Base-by-base conservation (phyloP, 2,113 vertebrate species). In the Osmerus eperlanus region DNA sequence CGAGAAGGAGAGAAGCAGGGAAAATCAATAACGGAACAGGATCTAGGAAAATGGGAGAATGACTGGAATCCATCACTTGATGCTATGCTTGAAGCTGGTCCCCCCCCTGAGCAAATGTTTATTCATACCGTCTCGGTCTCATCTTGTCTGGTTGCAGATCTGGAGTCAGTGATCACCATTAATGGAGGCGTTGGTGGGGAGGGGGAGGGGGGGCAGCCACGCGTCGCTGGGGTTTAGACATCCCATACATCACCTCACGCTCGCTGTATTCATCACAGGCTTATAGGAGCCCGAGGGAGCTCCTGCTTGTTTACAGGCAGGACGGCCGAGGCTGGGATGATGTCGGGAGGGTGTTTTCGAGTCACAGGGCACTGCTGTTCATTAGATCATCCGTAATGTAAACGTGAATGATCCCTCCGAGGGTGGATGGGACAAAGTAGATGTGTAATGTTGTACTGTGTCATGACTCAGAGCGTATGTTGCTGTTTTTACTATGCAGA, bases 121-220 rank as follows among this genome's bases (percentile, higher is more conserved):
- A 65, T 54, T 70, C n/a, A 68, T 82, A 77, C 76, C 66, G 65
- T 83, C 75, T 76, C 70, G 58, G 75, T 81, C 78, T 78, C 74
- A 84, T 82, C 81, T 79, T 2, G 11, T 72, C 68, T 13, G 19
- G 7, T 68, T 79, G 69, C 63, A 23, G 76, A 74, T 78, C 69
- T 68, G 74, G 70, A 82, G 41, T 77, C 29, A 70, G 70, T 68
- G 66, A 83, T 74, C 84, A 73, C 76, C 81, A 74, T 72, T 71
- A 54, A 78, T 32, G 25, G 25, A 68, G 73, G 54, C 56, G 73
- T 61, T 11, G 75, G 0, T 72, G 65, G 82, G 77, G 3, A 28
- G 65, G 23, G 23, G 23, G 23, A 1, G 25, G 25, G 25, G 25
- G 25, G 25, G 25, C 2, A 77, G 82, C 71, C 84, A 77, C 16